Base-by-base conservation (phyloP, 2,888 invertebrate species). In the Sacculina carcini region DNA sequence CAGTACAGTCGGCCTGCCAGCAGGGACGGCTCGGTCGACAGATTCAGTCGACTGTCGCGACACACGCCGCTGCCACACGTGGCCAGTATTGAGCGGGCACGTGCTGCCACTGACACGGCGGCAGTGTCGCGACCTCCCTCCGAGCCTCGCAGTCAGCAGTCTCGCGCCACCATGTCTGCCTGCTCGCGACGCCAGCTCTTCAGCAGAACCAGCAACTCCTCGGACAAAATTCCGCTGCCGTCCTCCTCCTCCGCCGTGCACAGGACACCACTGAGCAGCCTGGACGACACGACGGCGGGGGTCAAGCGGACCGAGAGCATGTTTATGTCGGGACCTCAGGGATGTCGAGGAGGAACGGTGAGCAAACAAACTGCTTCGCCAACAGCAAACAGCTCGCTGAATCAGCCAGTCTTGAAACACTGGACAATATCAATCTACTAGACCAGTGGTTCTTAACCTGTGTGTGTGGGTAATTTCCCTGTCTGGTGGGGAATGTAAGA, bases 1-100 rank as follows among this genome's bases (percentile, higher is more conserved):
- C 90, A 92, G 64, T 92, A 92, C 66, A 84, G 85, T 66, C 72
- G 83, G 64, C 85, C 85, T 68, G 72, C 85, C 50, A 62, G 61
- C 38, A 55, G 58, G 26, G 84, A 85, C 64, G 77, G 79, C 54
- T 84, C 84, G 59, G 80, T 83, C 44, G 85, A 85, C 68, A 47
- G 56, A 47, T 56, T 54, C 51, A 50, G 52, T 40, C 52, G 55
- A 24, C 51, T 56, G 14, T 53, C 57, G 39, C 39, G 57, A 21
- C 53, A 56, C 42, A 55, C 55, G 4, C 54, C 56, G n/a, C 51
- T 16, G 44, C 31, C 4, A n/a, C n/a, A n/a, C n/a, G 53, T 54
- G 19, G 50, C 52, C 14, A 34, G 42, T 6, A 38, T 52, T 14
- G 55, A 56, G 29, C 39, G 53, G 23, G 52, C 54, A 21, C 54